Evolutionary conservation across 2,888 invertebrate species (phyloP), one percentile per base, ranked within the genome.

Genomic region (Pristionchus exspectatus): DNA sequence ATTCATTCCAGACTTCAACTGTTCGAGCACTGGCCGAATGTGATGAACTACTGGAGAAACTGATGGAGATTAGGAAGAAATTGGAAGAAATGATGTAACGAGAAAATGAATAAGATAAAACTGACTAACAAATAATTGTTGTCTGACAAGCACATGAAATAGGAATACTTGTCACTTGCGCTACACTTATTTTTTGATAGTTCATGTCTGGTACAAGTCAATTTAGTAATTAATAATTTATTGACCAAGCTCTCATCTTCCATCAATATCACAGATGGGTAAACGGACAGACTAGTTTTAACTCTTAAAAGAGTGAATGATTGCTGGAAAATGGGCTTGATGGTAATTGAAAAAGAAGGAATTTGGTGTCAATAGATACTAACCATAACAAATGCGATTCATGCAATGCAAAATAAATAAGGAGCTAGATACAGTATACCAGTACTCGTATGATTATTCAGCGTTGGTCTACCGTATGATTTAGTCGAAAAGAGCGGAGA

Each of bases 401-500:
- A 30, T 21, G 74, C 21, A 38, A 81, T 81, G 27, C n/a, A 44
- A 81, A 84, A 59, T 59, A 84, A 16, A 59, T 33, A 59, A 59
- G 18, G 59, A 33, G 56, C 56, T 84, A 56, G 21, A 33, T 84
- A 59, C 56, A 59, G 59, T 59, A 59, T 59, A 84, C 56, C 56
- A 59, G 84, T 84, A 84, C 54, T 30, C 12, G 59, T 84, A 30
- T 56, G 84, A 84, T 84, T 56, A 30, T 84, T 27, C 5, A 59
- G 30, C 33, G 33, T 59, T 59, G 21, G 10, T 24, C 81, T 50
- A 50, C 81, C 81, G 81, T 81, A 84, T 54, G 30, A 63, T 27
- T 86, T 77, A 90, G 12, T 93, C 92, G 83, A 93, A 93, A 33
- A 93, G 90, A 56, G 90, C 91, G 54, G 93, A 92, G 90, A 94